Conservation (phyloP, 2,888 invertebrate genomes). For the Athalia rosae region DNA sequence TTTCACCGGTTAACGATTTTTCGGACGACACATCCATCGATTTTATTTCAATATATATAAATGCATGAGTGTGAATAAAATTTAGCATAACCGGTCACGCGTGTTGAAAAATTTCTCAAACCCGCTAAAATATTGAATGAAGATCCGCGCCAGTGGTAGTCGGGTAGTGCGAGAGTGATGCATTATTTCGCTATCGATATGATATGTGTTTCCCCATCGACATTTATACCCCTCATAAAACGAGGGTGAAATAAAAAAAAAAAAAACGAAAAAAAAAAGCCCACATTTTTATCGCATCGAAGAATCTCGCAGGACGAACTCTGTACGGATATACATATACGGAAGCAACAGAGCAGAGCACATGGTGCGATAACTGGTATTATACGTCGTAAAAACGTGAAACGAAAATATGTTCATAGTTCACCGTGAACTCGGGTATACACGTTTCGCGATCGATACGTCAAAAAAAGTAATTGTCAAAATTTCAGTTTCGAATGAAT, state of each 20-base stretch:
- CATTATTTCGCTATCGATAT: conserved; percentile 36
- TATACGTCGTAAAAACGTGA: no score
- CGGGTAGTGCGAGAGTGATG: conserved; percentile 20
- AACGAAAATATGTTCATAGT: no score
- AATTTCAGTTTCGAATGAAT: no score
- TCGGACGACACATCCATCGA: no score
- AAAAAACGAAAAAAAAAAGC: conserved; percentile 6
- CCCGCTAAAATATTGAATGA: conserved; percentile 1
- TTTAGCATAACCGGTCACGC: background rate
- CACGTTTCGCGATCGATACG: no score
- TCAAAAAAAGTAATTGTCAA: no score
- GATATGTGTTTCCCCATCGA: conserved; percentile 32
- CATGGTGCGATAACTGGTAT: no score
- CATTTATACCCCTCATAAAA: conserved; percentile 41
- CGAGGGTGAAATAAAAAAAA: background rate
- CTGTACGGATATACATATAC: background rate
- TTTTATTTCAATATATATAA: no score
- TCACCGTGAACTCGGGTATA: no score
- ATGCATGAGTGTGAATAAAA: no score
- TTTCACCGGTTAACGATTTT: no score
- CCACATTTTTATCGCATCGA: conserved; percentile 30
- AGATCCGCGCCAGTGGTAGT: background rate
- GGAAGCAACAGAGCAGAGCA: background rate
- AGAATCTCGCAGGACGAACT: background rate
- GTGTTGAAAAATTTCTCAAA: background rate